Percentiles rank a stretch among this genome's conserved stretches.
Evolutionary conservation across 2,888 invertebrate species (phyloP).

Genomic region (Drosophila ezoana): DNA sequence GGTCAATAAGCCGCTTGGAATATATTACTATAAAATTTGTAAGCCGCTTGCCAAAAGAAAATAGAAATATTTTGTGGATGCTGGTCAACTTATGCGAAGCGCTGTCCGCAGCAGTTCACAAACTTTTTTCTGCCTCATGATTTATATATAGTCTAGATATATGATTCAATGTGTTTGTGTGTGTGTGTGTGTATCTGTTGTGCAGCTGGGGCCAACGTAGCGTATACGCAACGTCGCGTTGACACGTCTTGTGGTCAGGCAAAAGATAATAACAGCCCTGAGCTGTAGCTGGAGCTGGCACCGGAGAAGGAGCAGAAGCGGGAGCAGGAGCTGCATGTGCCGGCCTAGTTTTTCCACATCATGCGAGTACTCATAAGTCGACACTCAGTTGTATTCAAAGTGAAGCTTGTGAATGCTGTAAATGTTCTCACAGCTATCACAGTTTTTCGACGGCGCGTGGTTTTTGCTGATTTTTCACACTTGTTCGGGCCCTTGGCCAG

Average conservation of each 20-base stretch:
- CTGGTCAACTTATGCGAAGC: constrained; percentile 43
- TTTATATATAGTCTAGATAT: constrained; percentile 53
- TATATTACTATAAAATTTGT: constrained; percentile 60
- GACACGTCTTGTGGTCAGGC: constrained; percentile 76
- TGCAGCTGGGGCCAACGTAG: constrained; percentile 41
- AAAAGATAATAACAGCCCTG: constrained; percentile 68
- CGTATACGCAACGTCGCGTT: constrained; percentile 56
- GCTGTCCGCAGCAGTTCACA: constrained; percentile 50
- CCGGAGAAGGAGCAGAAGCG: neutral
- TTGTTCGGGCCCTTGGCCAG: constrained; percentile 51
- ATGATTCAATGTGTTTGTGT: constrained; percentile 2
- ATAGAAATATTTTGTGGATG: constrained; percentile 41
- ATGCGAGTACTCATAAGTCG: constrained; percentile 20
- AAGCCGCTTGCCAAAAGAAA: constrained; percentile 59
- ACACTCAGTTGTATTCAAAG: constrained; percentile 53
- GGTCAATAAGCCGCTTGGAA: constrained; percentile 73
- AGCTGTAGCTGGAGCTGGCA: constrained; percentile 3
- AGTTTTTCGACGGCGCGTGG: constrained; percentile 38
- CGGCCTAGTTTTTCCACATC: constrained; percentile 33
- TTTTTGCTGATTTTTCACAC: constrained; percentile 71
- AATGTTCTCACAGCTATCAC: constrained; percentile 38
- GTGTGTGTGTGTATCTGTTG: constrained; percentile 21
- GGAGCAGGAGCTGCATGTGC: constrained; percentile 9
- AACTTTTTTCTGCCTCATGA: constrained; percentile 55
- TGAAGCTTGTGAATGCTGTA: constrained; percentile 23